Evolutionary conservation across 2,888 invertebrate species (phyloP).

Genomic region (Xanthorhoe spadicearia): DNA sequence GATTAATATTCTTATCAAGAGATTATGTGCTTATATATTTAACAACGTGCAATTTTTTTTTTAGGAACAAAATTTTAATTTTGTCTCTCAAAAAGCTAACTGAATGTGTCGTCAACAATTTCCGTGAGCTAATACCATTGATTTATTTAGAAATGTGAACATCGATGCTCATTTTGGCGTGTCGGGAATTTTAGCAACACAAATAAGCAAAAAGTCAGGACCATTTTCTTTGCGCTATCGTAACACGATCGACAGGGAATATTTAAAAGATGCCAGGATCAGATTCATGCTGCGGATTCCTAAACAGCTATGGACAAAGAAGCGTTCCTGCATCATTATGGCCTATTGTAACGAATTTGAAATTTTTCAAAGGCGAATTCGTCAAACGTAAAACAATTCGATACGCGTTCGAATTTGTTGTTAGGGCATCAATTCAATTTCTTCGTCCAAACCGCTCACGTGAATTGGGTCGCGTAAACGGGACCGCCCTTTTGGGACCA

Average conservation of each 20-base stretch:
- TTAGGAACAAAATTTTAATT: no score
- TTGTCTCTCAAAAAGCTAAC: slow-evolving; percentile 36
- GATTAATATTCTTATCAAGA: slow-evolving; percentile 56
- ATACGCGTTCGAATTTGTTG: slow-evolving; percentile 84
- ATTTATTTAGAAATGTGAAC: slow-evolving; percentile 64
- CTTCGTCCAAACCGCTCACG: slow-evolving; percentile 80
- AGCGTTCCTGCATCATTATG: slow-evolving; percentile 80
- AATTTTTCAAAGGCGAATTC: slow-evolving; percentile 82
- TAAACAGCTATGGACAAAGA: slow-evolving; percentile 74
- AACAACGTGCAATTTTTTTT: slow-evolving; percentile 35
- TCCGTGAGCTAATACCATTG: slow-evolving; percentile 49
- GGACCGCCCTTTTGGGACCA: slow-evolving; percentile 84
- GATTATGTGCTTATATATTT: slow-evolving; percentile 46
- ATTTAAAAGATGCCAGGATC: slow-evolving; percentile 64
- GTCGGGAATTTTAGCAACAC: slow-evolving; percentile 62
- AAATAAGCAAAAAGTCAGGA: slow-evolving; percentile 65
- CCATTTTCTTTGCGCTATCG: slow-evolving; percentile 71
- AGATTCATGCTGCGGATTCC: slow-evolving; percentile 70
- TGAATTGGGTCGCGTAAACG: slow-evolving; percentile 85
- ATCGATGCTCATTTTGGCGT: slow-evolving; percentile 58
- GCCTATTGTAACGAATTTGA: slow-evolving; percentile 81
- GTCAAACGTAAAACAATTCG: slow-evolving; percentile 85
- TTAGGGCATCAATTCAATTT: slow-evolving; percentile 83
- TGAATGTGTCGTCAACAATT: slow-evolving; percentile 39
- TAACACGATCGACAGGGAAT: slow-evolving; percentile 75